Evolutionary conservation across 2,113 vertebrate genomes (phyloP), one percentile per base, ranked within the genome.

Genomic region (Perca fluviatilis): DNA sequence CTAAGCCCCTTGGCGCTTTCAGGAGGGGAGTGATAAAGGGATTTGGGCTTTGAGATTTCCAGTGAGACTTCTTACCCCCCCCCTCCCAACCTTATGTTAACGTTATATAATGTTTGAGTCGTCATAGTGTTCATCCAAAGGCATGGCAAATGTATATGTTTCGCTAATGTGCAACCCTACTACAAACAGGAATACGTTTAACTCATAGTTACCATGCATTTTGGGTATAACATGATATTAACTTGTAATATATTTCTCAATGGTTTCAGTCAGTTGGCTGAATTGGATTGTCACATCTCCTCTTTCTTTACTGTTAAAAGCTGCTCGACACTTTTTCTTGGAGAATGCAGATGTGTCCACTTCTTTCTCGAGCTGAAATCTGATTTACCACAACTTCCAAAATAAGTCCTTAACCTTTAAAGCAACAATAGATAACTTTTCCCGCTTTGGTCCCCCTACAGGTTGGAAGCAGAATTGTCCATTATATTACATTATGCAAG

Each of bases 21-120:
- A 86, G 90, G 91, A 92, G 74, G 74, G 84, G 65, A 84, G 92
- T 79, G 93, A 95, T 94, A 94, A 93, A 90, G 85, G 94, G 93
- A 94, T 95, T 95, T 95, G 80, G 84, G 83, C 88, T 94, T 83
- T 74, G 84, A 88, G 85, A 90, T 91, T 93, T 91, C 71, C 87
- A 82, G 66, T 70, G 85, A 91, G 88, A 92, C 87, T 93, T 89
- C 87, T 87, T 86, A 23, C 58, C 43, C 80, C 63, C 46, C 49
- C 51, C n/a, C n/a, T n/a, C n/a, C n/a, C n/a, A n/a, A 7, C 33
- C 27, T 27, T 27, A 27, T 27, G 27, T 27, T 27, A 27, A 27
- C 27, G 27, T 65, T 71, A 84, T 79, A 5, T 18, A 15, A 77
- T 36, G 47, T 64, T 21, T 16, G 49, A 57, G 19, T 25, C 12